A percentile compares a stretch with the other conserved stretches of the same genome.
phyloP scores from a whole-genome alignment of 2,888 invertebrate genomes.

The Lasioglossum zephyrum region DNA sequence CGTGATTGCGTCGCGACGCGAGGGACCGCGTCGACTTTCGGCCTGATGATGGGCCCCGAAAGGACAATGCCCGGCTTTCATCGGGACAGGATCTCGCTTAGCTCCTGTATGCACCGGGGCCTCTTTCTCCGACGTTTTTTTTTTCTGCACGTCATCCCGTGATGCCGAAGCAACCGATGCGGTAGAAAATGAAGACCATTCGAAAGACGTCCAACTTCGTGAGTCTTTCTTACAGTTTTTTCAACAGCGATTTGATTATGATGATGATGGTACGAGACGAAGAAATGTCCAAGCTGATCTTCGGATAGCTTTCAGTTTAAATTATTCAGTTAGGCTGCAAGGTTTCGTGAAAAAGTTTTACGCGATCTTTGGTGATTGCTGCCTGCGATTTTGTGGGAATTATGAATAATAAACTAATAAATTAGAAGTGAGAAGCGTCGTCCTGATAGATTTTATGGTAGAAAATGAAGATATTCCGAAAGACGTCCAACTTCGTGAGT shows the following conservation, averaged over 20 bases:
- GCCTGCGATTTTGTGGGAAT: too few relatives aligned
- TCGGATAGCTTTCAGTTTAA: too few relatives aligned
- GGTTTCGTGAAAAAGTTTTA: too few relatives aligned
- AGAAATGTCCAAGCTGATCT: too few relatives aligned
- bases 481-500: too few relatives aligned
- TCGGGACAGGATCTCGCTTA: not conserved
- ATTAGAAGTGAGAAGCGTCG: too few relatives aligned
- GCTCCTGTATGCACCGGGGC: not conserved
- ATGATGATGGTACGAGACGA: too few relatives aligned
- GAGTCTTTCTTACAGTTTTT: too few relatives aligned
- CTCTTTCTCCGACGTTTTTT: not conserved
- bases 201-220: not conserved
- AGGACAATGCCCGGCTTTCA: slow-evolving; percentile 40
- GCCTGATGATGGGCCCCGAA: slow-evolving; percentile 15
- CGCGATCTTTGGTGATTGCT: too few relatives aligned
- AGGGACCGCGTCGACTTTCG: slow-evolving; percentile 43
- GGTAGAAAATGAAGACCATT: not conserved
- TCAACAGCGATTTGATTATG: too few relatives aligned
- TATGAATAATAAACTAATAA: too few relatives aligned
- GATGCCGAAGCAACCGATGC: not conserved
- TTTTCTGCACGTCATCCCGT: not conserved
- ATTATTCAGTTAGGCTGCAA: too few relatives aligned
- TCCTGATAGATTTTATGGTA: not conserved
- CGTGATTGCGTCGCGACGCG: slow-evolving; percentile 47
- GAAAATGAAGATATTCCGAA: not conserved